A percentile compares a stretch with the other conserved stretches of the same genome.
Evolutionary conservation across 2,797 vertebrate species (phyloP).

Genomic region (Morus bassanus): DNA sequence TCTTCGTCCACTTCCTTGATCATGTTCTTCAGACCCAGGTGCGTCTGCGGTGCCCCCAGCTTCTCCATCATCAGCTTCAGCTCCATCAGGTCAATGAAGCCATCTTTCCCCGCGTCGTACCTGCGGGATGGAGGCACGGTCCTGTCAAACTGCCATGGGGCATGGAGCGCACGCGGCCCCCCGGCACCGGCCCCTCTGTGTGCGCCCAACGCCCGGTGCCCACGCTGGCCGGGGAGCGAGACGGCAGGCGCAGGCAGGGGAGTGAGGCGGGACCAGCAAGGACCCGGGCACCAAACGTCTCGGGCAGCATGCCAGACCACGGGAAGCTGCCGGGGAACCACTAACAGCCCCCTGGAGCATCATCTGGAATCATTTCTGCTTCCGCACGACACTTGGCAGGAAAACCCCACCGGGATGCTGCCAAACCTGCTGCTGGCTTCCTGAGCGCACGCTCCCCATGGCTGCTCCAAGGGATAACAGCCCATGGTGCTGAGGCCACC

Average conservation of each 20-base stretch:
- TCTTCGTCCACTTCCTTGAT: slow-evolving; percentile 97
- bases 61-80: slow-evolving; percentile 98
- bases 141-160: rapidly evolving
- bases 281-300: neutral
- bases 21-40: slow-evolving; percentile 95
- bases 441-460: neutral
- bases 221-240: rapidly evolving
- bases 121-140: slow-evolving; percentile 43
- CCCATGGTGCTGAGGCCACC: rapidly evolving
- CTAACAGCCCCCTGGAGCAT: neutral
- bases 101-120: slow-evolving; percentile 86
- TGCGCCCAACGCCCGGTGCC: neutral
- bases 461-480: neutral
- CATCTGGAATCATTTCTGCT: neutral
- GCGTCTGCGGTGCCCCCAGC: slow-evolving; percentile 90
- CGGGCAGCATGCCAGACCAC: neutral
- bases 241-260: too few species aligned
- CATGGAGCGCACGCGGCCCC: rapidly evolving
- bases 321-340: neutral
- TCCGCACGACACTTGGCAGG: neutral
- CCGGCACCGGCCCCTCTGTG: neutral
- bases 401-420: neutral
- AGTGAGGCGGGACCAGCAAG: neutral
- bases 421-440: neutral
- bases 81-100: slow-evolving; percentile 95